Evolutionary conservation across 2,113 vertebrate species (phyloP), one percentile per base, ranked within the genome.

Genomic region (Suncus etruscus): DNA sequence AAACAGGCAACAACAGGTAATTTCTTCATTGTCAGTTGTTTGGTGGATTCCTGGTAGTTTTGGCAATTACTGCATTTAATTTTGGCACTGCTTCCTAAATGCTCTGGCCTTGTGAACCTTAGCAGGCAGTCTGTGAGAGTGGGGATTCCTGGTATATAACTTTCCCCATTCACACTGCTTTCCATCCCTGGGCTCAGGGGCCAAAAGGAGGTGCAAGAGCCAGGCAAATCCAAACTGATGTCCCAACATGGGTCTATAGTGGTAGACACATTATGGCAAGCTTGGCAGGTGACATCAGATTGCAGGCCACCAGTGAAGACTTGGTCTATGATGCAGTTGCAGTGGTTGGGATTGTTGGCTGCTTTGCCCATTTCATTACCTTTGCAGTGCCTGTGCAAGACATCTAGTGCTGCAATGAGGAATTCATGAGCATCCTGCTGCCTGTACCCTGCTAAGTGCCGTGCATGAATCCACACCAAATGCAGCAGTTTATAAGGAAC

Each of bases 21-120:
- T 97, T 99, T 99, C 98, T 99, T 99, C 99, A 99, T 99, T 76
- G 99, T 99, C 97, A 99, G 99, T 98, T 99, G 99, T 98, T 99
- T 99, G 97, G 99, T 99, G 96, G 99, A 99, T 97, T 99, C 99
- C 97, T 99, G 99, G 98, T 99, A 99, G 98, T 99, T 99, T 98
- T 99, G 99, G 98, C 99, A 99, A 98, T 99, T 98, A 93, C 99
- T 98, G 91, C 99, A 99, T 98, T 99, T 99, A 97, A 99, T 99
- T 99, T 99, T 99, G 98, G 99, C 99, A 99, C 99, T 99, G 98
- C 99, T 99, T 98, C 99, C 99, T 94, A 99, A 98, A 98, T 99
- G 99, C 97, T 99, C 99, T 93, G 99, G 99, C 96, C 99, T 98
- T 50, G 99, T 99, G 97, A 99, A 98, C 97, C 98, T 98, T 97